phyloP scores from a whole-genome alignment of 2,113 vertebrate genomes.

The Antechinus stuartii region DNA sequence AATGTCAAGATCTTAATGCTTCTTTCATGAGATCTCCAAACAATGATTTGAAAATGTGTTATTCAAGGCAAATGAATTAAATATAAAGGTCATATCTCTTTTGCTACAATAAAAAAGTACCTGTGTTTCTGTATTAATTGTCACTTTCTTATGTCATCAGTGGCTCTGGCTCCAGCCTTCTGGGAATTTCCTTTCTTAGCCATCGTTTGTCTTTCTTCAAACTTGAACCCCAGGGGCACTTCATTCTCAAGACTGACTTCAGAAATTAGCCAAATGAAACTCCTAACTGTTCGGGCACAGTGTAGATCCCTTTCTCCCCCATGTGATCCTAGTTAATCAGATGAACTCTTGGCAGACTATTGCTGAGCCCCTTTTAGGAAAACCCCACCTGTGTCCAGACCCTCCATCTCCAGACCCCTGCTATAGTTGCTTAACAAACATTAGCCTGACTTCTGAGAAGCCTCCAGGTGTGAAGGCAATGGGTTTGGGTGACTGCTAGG shows the following conservation, averaged over 20 bases:
- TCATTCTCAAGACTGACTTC: neutral
- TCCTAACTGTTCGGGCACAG: rapidly evolving
- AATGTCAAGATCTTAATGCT: neutral
- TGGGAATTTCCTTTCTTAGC: neutral
- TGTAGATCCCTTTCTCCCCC: neutral
- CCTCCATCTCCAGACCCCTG: neutral
- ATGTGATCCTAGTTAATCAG: neutral
- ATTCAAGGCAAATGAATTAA: slow-evolving; percentile 33
- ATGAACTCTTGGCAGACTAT: neutral
- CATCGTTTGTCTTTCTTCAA: neutral
- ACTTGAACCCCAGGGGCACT: neutral
- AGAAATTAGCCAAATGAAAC: neutral
- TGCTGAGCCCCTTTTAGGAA: neutral
- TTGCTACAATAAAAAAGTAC: neutral
- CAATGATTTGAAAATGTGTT: slow-evolving; percentile 2
- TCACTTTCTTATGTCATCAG: neutral
- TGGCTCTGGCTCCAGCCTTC: neutral
- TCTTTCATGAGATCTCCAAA: neutral
- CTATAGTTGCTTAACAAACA: neutral
- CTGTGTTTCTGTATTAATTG: neutral
- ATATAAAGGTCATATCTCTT: neutral
- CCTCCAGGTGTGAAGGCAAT: neutral
- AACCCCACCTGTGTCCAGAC: neutral
- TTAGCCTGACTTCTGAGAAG: neutral
- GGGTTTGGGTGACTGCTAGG: neutral